These are phyloP conservation scores for Cynoglossus semilaevis DNA, from an alignment of 2,113 vertebrate species.

Conservation along the genomic window DNA sequence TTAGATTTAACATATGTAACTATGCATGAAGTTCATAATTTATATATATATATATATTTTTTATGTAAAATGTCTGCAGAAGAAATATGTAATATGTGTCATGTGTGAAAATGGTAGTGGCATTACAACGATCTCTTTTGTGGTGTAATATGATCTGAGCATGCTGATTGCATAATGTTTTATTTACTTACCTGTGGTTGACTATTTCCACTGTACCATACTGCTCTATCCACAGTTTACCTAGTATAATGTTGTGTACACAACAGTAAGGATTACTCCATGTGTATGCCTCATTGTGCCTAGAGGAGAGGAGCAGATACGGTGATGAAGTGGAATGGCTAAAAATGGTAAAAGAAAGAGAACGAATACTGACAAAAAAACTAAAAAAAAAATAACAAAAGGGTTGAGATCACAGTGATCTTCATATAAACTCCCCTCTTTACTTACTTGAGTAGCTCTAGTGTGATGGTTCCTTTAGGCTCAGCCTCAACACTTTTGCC, in stretches of 20 bases:
- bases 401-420: not conserved
- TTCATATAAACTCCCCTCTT: not conserved
- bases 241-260: conserved; percentile 65
- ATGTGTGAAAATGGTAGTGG: too few relatives aligned
- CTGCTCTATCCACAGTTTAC: conserved; percentile 70
- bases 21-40: too few relatives aligned
- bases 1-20: too few relatives aligned
- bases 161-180: not conserved
- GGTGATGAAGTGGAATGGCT: fast-evolving
- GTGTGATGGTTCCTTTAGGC: conserved; percentile 66
- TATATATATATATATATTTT: too few relatives aligned
- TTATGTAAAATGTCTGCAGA: too few relatives aligned
- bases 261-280: conserved; percentile 70
- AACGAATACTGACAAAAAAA: not conserved
- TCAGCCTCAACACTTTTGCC: conserved; percentile 68
- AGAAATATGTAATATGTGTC: too few relatives aligned
- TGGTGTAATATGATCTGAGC: too few relatives aligned
- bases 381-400: not conserved
- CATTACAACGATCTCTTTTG: too few relatives aligned
- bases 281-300: conserved; percentile 61
- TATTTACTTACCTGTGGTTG: conserved; percentile 56
- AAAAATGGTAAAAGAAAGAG: not conserved
- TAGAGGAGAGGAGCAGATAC: conserved; percentile 7
- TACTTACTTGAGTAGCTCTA: conserved; percentile 65
- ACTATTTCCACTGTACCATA: conserved; percentile 67